Evolutionary conservation across 1,140 invertebrate species (phyloP).

Genomic region (Eumeta japonica): DNA sequence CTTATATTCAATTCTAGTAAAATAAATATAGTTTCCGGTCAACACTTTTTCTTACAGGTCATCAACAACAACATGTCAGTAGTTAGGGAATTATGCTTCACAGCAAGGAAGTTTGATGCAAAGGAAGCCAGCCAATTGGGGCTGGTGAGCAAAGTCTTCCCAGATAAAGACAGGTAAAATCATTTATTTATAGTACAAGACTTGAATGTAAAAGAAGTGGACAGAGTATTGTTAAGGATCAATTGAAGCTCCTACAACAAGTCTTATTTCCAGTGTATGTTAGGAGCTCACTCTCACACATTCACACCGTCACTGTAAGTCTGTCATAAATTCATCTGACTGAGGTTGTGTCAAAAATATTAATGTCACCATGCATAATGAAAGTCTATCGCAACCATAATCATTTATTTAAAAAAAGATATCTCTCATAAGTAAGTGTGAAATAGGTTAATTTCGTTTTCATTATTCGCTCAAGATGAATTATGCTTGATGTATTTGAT

Average conservation of each 20-base stretch:
- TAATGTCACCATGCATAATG: not conserved
- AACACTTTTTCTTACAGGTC: constrained; percentile 56
- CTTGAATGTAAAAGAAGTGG: not conserved
- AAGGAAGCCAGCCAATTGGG: constrained; percentile 77
- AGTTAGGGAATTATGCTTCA: constrained; percentile 83
- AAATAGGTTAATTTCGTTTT: too few relatives aligned
- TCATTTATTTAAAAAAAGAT: not conserved
- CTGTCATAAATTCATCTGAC: too few relatives aligned
- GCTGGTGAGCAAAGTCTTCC: constrained; percentile 74
- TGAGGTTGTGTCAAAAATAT: not conserved
- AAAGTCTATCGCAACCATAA: not conserved
- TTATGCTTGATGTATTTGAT: too few relatives aligned
- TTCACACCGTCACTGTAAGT: too few relatives aligned
- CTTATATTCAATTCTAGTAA: too few relatives aligned
- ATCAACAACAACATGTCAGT: constrained; percentile 87
- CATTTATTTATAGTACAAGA: not conserved
- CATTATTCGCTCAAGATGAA: too few relatives aligned
- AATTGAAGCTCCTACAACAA: not conserved
- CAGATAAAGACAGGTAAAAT: constrained; percentile 67
- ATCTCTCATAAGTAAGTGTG: too few relatives aligned
- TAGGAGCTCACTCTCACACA: too few relatives aligned
- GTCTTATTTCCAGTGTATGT: not conserved
- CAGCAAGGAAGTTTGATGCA: constrained; percentile 77
- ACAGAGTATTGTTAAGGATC: not conserved
- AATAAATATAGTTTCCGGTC: too few relatives aligned